Conservation (phyloP, 2,888 invertebrate genomes). For the Apamea monoglypha region DNA sequence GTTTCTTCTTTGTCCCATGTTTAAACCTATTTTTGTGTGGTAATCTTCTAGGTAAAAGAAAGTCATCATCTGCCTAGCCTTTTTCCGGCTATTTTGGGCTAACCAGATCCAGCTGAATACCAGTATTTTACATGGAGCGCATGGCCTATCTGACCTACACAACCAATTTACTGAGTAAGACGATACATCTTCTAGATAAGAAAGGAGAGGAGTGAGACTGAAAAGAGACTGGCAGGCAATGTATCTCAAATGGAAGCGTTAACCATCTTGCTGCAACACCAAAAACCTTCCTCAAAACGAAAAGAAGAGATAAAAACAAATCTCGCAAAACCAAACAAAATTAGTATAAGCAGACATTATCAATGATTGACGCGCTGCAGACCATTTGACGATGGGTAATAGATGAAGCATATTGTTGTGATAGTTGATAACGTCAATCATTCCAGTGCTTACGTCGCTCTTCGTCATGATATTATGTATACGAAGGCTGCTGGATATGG, state of each 20-base stretch:
- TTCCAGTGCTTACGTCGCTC: slow-evolving; percentile 1
- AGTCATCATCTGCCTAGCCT: too few species aligned
- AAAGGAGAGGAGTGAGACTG: too few species aligned
- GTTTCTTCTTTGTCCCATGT: not conserved
- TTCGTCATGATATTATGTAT: not conserved
- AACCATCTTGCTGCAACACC: too few species aligned
- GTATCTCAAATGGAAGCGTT: too few species aligned
- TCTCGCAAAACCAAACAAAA: not conserved
- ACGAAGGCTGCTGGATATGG: not conserved
- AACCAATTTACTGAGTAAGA: too few species aligned
- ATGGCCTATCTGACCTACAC: too few species aligned
- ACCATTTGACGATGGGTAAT: slow-evolving; percentile 35
- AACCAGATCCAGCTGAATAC: too few species aligned
- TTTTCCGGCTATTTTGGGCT: too few species aligned
- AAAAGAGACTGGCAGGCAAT: too few species aligned
- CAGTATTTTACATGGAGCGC: too few species aligned
- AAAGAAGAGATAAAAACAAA: not conserved
- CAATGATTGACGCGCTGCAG: slow-evolving; percentile 4
- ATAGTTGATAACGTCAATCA: slow-evolving; percentile 41
- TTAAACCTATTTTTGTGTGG: not conserved
- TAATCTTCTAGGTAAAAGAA: not conserved
- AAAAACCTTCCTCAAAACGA: too few species aligned
- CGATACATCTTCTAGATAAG: too few species aligned
- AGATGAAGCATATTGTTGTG: not conserved
- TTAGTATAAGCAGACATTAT: slow-evolving; percentile 3